Conservation (phyloP, 2,113 vertebrate species). For the Epinephelus cyanopodus region DNA sequence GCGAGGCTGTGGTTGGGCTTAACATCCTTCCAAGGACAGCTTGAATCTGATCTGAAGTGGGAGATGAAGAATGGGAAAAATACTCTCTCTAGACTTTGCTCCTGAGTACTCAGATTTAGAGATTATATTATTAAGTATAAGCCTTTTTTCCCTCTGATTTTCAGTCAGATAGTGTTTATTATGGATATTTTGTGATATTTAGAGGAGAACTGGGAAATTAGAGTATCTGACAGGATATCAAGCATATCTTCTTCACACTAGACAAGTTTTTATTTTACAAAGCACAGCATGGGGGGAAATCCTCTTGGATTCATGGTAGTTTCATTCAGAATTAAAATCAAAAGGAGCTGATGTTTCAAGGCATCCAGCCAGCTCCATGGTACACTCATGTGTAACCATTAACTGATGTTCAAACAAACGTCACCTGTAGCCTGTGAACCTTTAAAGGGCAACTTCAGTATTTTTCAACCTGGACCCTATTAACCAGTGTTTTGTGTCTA, state of each 20-base stretch:
- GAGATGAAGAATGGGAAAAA: constrained; percentile 28
- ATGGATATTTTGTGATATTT: constrained; percentile 44
- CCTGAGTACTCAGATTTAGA: constrained; percentile 61
- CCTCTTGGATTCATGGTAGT: constrained; percentile 11
- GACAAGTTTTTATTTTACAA: constrained; percentile 20
- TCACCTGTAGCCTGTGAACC: constrained; percentile 2
- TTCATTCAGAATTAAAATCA: constrained; percentile 39
- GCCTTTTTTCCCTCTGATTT: constrained; percentile 27
- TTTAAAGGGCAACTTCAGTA: too few relatives aligned
- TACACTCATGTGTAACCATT: constrained; percentile 53
- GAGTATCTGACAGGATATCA: constrained; percentile 52
- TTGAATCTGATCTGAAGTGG: constrained; percentile 35
- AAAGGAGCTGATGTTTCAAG: constrained; percentile 37
- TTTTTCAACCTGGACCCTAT: too few relatives aligned
- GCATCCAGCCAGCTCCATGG: constrained; percentile 6
- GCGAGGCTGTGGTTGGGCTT: constrained; percentile 43
- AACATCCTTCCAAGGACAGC: constrained; percentile 54
- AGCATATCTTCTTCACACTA: constrained; percentile 49
- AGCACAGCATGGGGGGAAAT: constrained; percentile 20
- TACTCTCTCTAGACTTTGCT: constrained; percentile 22
- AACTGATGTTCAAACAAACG: constrained; percentile 60
- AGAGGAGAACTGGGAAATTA: constrained; percentile 46
- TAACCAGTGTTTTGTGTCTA: too few relatives aligned
- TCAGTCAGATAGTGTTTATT: constrained; percentile 20
- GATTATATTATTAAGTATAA: constrained; percentile 33